These are phyloP conservation scores for Tiliqua scincoides DNA, from an alignment of 2,113 vertebrate species.

Conservation along the genomic window DNA sequence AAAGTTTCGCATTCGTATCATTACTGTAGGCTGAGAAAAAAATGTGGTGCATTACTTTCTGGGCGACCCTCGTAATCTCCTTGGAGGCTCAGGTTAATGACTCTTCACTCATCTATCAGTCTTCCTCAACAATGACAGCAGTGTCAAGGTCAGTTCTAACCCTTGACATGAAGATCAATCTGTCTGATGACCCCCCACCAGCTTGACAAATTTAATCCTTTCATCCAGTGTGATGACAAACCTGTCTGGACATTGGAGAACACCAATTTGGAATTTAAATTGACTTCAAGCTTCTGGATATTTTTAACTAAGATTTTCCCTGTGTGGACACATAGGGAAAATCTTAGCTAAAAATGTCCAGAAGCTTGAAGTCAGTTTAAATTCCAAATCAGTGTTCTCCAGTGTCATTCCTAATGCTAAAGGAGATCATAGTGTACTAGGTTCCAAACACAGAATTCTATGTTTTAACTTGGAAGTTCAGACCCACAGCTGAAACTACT, in stretches of 20 bases:
- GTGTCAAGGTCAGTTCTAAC: conserved; percentile 63
- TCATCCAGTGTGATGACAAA: conserved; percentile 30
- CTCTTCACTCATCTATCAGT: conserved; percentile 34
- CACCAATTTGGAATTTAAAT: conserved; percentile 7
- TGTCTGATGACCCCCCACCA: conserved; percentile 49
- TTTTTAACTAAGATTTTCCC: background rate
- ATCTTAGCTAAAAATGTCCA: background rate
- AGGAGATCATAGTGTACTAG: background rate
- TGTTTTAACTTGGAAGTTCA: conserved; percentile 22
- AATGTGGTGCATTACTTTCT: too few relatives aligned
- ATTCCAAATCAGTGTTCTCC: conserved; percentile 1
- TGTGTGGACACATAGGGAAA: background rate
- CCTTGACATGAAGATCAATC: conserved; percentile 60
- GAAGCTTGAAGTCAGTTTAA: conserved; percentile 9
- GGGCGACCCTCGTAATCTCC: too few relatives aligned
- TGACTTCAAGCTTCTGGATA: background rate
- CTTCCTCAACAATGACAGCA: conserved; percentile 49
- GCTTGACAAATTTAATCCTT: conserved; percentile 62
- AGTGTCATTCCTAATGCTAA: background rate
- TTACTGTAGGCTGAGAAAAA: too few relatives aligned
- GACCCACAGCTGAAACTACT: background rate
- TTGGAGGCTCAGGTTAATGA: conserved; percentile 41
- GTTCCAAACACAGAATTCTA: background rate
- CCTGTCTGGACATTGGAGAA: conserved; percentile 11
- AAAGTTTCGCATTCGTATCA: too few relatives aligned